These are phyloP conservation scores for Ascaphus truei DNA, from an alignment of 2,113 vertebrate species.

Conservation along the genomic window DNA sequence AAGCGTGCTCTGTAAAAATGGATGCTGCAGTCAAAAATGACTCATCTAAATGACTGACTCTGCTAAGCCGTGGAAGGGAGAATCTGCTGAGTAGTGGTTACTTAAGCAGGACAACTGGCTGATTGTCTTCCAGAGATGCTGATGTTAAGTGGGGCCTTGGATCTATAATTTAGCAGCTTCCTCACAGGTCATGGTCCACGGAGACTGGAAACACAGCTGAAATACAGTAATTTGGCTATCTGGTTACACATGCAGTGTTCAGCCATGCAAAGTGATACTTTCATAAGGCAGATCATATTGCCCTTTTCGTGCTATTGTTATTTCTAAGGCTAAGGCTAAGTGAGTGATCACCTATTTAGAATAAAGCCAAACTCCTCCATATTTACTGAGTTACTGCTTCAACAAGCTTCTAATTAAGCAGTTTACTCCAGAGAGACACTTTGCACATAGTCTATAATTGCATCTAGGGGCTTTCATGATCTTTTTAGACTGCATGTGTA, in stretches of 20 bases:
- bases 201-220: slow-evolving; percentile 9
- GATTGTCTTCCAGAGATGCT: slow-evolving; percentile 23
- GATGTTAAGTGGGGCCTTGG: slow-evolving; percentile 24
- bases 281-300: slow-evolving; percentile 22
- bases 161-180: slow-evolving; percentile 33
- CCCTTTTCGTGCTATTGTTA: background rate
- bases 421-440: slow-evolving; percentile 13
- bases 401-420: slow-evolving; percentile 27
- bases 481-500: background rate
- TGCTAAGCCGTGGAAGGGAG: background rate
- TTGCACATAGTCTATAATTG: background rate
- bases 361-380: slow-evolving; percentile 8
- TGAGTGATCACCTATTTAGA: slow-evolving; percentile 10
- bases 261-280: slow-evolving; percentile 28
- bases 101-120: slow-evolving; percentile 1
- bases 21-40: slow-evolving; percentile 23
- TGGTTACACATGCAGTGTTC: slow-evolving; percentile 20
- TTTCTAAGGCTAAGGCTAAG: background rate
- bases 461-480: background rate
- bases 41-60: slow-evolving; percentile 27
- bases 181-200: background rate
- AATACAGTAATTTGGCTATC: slow-evolving; percentile 18
- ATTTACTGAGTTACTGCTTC: slow-evolving; percentile 19
- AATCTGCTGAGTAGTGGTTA: slow-evolving; percentile 7
- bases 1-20: slow-evolving; percentile 5